Base-by-base conservation (phyloP, 2,113 vertebrate genomes). In the Panthera leo region DNA sequence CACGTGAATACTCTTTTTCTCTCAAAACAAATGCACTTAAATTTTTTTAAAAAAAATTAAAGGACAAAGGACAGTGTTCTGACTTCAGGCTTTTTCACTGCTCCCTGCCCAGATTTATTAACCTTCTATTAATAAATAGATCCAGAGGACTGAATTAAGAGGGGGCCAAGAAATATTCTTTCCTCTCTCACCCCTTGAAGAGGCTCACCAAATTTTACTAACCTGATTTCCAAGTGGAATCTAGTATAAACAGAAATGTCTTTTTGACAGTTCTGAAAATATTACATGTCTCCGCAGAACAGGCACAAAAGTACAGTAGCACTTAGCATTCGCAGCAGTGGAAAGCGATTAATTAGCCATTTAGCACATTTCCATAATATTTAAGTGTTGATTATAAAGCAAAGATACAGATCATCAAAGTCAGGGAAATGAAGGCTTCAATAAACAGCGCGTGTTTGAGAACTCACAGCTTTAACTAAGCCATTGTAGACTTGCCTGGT, bases 261-360 rank as follows among this genome's bases (percentile, higher is more conserved):
- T 51, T 91, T 90, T 93, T 95, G 92, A 89, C 36, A 85, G n/a
- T 42, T 79, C 34, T 92, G 84, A 95, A 90, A 82, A 63, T 68
- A 65, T 19, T 58, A 91, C 23, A 51, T 86, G 34, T 51, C 31
- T 71, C n/a, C 42, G 8, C 31, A 94, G 79, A 95, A 88, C 16
- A 68, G 84, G 16, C 75, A 92, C 18, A 65, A 85, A 90, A 61
- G 23, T 75, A 88, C 0, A 68, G 36, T 39, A 85, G 58, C 7
- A 39, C 90, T 87, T 39, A 85, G n/a, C 55, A 71, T 14, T 78
- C 11, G 1, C 25, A 85, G 42, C 10, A 31, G 34, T 29, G 19
- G 65, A 55, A 73, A 97, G 65, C 34, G 21, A 87, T 89, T 83
- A 71, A 53, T 71, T 71, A 78, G 70, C 51, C 3, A 27, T 34